Evolutionary conservation across 2,888 invertebrate genomes (phyloP).

Genomic region (Entomobrya proxima): DNA sequence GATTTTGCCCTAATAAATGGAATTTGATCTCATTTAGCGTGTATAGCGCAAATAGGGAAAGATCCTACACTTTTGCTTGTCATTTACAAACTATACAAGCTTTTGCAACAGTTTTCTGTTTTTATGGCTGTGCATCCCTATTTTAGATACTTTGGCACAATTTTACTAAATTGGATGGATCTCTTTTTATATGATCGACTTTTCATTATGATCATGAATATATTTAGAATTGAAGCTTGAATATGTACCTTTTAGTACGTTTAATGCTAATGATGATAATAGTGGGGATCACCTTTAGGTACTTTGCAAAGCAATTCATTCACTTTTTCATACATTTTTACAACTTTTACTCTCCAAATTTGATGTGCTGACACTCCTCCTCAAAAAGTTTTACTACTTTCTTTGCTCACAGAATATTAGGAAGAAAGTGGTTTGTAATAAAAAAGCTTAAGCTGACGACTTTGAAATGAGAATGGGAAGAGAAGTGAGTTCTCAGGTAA

Average conservation of each 20-base stretch:
- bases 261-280: neutral
- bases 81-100: too few relatives aligned
- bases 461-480: too few relatives aligned
- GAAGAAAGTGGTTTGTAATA: neutral
- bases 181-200: neutral
- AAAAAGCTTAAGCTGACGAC: too few relatives aligned
- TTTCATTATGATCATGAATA: neutral
- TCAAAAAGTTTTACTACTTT: neutral
- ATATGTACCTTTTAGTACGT: too few relatives aligned
- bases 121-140: too few relatives aligned
- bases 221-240: neutral
- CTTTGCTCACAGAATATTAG: neutral
- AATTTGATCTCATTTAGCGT: constrained; percentile 70
- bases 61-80: too few relatives aligned
- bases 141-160: too few relatives aligned
- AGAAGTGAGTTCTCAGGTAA: too few relatives aligned
- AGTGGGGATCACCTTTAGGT: neutral
- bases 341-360: neutral
- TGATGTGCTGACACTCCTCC: neutral
- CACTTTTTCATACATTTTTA: too few relatives aligned
- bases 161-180: constrained; percentile 55
- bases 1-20: constrained; percentile 70
- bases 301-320: constrained; percentile 38
- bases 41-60: neutral
- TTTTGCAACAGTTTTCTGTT: too few relatives aligned